Conservation (phyloP, 2,113 vertebrate genomes). For the Hippocampus comes region DNA sequence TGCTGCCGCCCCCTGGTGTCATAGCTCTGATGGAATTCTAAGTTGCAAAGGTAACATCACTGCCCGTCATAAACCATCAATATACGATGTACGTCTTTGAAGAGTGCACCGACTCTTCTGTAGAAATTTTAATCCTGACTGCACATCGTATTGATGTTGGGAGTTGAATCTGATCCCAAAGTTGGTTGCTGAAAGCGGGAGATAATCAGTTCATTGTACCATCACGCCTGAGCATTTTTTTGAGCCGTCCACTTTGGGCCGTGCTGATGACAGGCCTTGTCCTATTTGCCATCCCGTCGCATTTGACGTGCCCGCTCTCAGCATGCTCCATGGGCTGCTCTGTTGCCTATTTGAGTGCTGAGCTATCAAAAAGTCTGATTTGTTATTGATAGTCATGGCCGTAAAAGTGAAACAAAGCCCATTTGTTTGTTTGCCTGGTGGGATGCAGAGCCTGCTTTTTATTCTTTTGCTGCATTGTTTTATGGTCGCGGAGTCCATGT, state of each 20-base stretch:
- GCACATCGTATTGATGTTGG: constrained; percentile 42
- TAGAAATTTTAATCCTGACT: constrained; percentile 49
- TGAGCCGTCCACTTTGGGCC: constrained; percentile 69
- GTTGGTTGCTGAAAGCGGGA: constrained; percentile 72
- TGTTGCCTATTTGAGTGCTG: constrained; percentile 59
- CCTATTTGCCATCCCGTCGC: constrained; percentile 59
- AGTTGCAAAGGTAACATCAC: constrained; percentile 44
- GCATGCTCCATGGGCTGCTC: constrained; percentile 55
- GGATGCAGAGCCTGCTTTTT: constrained; percentile 25
- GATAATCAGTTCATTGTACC: constrained; percentile 79
- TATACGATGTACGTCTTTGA: constrained; percentile 30
- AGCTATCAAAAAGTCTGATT: constrained; percentile 68
- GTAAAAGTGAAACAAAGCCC: constrained; percentile 62
- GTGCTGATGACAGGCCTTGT: constrained; percentile 68
- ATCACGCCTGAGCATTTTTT: constrained; percentile 76
- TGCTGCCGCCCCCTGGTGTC: constrained; percentile 14
- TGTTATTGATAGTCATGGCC: constrained; percentile 73
- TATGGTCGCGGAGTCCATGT: constrained; percentile 52
- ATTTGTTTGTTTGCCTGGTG: constrained; percentile 45
- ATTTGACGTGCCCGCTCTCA: constrained; percentile 56
- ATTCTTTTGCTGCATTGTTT: constrained; percentile 47
- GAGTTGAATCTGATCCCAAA: constrained; percentile 73
- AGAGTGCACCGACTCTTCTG: constrained; percentile 21
- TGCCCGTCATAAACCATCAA: constrained; percentile 12
- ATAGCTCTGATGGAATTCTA: constrained; percentile 60